Evolutionary conservation across 2,888 invertebrate genomes (phyloP), one percentile per base, ranked within the genome.

Genomic region (Merodon equestris): DNA sequence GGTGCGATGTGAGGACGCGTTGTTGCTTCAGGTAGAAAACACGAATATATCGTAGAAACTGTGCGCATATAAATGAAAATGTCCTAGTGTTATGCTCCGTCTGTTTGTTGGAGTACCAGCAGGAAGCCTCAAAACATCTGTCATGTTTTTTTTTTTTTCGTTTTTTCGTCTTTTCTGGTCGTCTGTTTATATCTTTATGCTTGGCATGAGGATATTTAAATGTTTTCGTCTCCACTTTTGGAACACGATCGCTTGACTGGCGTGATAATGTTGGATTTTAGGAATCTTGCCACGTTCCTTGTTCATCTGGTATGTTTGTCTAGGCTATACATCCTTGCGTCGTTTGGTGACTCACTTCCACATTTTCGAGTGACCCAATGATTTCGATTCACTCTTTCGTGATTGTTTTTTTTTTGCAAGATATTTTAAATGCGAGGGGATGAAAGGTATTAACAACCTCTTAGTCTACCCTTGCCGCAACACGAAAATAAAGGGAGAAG

Each of bases 51-150:
- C 47, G 50, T 14, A 48, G 45, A 38, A 50, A 64, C 12, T 68
- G 40, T 40, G 14, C 38, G 50, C 17, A 38, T 51, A 48, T 74
- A 54, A 68, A 68, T 68, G 73, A 54, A 58, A 56, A 66, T 79
- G 68, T 79, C 79, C 79, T 79, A 74, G 79, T 79, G 74, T 68
- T 74, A 74, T 74, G 74, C 79, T 74, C 73, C 74, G 77, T 66
- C 77, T 77, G 77, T 67, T 66, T 13, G 48, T 27, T 40, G 27
- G 38, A 73, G 74, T 68, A 74, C 74, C 79, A 79, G 79, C 79
- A 73, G 79, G 79, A 74, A 17, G 50, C 64, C 45, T 63, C 45
- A 51, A 63, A 79, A 74, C 79, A 79, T 79, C 79, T 79, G 79
- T 70, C 74, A 53, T 36, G 54, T 60, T 27, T 38, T 61, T 67